These are phyloP conservation scores for Parascotia fuliginaria DNA, from an alignment of 2,888 invertebrate species.

Conservation along the genomic window DNA sequence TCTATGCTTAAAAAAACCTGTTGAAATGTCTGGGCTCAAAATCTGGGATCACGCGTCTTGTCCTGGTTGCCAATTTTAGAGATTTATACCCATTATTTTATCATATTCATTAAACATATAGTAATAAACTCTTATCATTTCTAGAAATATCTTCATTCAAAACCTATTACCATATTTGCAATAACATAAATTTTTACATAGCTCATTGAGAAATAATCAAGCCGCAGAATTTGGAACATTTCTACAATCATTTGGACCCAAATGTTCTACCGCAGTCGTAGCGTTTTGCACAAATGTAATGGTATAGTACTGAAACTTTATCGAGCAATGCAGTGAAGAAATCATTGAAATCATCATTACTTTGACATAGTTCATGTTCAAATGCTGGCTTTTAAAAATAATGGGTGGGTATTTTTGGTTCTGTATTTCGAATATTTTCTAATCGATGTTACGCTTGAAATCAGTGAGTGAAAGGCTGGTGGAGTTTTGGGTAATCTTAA, in stretches of 20 bases:
- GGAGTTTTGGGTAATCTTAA: too few relatives aligned
- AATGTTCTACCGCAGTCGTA: constrained; percentile 34
- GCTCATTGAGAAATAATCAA: constrained; percentile 41
- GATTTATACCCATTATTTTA: too few relatives aligned
- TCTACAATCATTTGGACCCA: constrained; percentile 41
- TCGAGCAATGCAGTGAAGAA: constrained; percentile 21
- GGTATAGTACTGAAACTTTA: constrained; percentile 29
- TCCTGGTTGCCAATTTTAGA: too few relatives aligned
- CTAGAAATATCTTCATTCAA: not conserved
- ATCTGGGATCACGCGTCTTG: too few relatives aligned
- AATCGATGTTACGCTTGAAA: not conserved
- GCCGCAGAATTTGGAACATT: constrained; percentile 40
- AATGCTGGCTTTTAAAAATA: constrained; percentile 4
- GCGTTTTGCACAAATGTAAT: constrained; percentile 1
- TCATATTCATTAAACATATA: too few relatives aligned
- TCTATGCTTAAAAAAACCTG: too few relatives aligned
- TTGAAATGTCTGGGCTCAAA: too few relatives aligned
- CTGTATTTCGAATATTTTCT: not conserved
- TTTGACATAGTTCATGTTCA: constrained; percentile 19
- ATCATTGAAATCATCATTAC: constrained; percentile 27
- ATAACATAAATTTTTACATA: constrained; percentile 38
- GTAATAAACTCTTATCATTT: not conserved
- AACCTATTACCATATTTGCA: constrained; percentile 32
- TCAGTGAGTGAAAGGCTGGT: too few relatives aligned
- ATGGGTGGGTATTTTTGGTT: not conserved